Evolutionary conservation across 2,113 vertebrate species (phyloP), one percentile per base, ranked within the genome.

Genomic region (Cacatua alba): DNA sequence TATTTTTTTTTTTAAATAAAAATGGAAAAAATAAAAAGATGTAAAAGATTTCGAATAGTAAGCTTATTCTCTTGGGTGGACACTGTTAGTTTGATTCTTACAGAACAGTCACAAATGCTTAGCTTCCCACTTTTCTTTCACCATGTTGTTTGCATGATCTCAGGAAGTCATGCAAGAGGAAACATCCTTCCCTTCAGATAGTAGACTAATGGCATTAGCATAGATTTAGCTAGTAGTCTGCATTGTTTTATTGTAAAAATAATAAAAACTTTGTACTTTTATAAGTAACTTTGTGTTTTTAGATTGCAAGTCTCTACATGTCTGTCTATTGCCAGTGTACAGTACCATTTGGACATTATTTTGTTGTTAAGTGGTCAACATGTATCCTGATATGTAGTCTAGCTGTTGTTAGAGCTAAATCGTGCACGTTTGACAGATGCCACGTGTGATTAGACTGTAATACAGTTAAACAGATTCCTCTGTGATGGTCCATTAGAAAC

Each of bases 361-460:
- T 85, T 82, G 33, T 44, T 74, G 11, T 74, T 81, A 65, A 23
- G 57, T 74, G 85, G 67, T 94, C 59, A 96, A 5, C 37, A 49
- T 83, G n/a, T 48, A 44, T 33, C 31, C 25, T 69, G 18, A 64
- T 78, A 90, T 2, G 18, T 33, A 84, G 18, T 79, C 67, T 51
- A 83, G 65, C 29, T 57, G 39, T 92, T 69, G 17, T 82, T 92
- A 71, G 55, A 89, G 57, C 52, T 90, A 93, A 91, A 92, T 92
- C 46, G 69, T 83, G 79, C 79, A 93, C 5, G 1, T 92, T 97
- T 82, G 64, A 92, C 82, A 97, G 87, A 95, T 97, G 97, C 37
- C 95, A 93, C 17, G 0, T 97, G 90, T 87, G 86, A 97, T 97
- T 97, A 97, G 65, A 70, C 78, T 28, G 9, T 74, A 79, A 95